Base-by-base conservation (phyloP, 2,113 vertebrate species). In the Recurvirostra avosetta region DNA sequence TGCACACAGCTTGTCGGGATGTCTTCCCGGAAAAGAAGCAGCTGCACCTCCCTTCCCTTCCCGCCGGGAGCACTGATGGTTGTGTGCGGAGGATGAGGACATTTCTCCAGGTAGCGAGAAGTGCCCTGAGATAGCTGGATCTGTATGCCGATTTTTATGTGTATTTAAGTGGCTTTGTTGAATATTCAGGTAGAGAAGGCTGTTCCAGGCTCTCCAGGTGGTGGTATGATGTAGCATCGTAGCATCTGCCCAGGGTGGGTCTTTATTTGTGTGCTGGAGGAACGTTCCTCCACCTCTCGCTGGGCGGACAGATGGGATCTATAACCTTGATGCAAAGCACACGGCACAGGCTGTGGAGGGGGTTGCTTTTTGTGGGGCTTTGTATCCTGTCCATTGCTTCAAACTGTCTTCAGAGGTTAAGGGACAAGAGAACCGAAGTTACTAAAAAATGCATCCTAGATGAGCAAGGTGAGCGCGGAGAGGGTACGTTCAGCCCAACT, bases 21-120 rank as follows among this genome's bases (percentile, higher is more conserved):
- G 22, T 8, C 2, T 0, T 16, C 56, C 63, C 9, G 7, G 17
- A 3, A 53, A 38, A 40, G 61, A 13, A 30, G 63, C 13, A 16
- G 8, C 18, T 8, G 18, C 16, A 9, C 47, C 9, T 53, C 20
- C 49, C 38, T 12, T 18, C 5, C 18, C 27, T 45, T 38, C 15
- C 40, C 26, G 9, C 5, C 0, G 12, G 5, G 21, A 22, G 6
- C 13, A 1, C 0, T 3, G 26, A 7, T 16, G 6, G 2, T 7
- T 38, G 63, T 8, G 27, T 10, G 6, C 1, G 1, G 58, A n/a
- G 49, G 36, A 4, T 2, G 5, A 10, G 15, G 11, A 6, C 18
- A 5, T 30, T 41, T 30, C 62, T 65, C 62, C 25, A 2, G 9
- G 11, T 3, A 14, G 65, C 34, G 25, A 26, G 16, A 3, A 30